Evolutionary conservation across 2,888 invertebrate genomes (phyloP).

Genomic region (Polia nebulosa): DNA sequence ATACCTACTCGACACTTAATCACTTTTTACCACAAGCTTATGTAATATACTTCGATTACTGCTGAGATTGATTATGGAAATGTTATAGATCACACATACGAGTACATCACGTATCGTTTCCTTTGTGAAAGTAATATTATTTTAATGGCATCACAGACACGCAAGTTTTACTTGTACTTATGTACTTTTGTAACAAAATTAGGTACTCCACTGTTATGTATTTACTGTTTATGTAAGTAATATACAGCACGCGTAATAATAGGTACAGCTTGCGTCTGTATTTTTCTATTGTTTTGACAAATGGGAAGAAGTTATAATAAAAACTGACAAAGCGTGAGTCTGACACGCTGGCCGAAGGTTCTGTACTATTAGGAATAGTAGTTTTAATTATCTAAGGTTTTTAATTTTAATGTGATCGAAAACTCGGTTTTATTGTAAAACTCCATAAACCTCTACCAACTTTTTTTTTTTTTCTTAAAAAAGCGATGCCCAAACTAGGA

Average conservation of each 20-base stretch:
- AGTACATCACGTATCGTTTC: constrained; percentile 24
- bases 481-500: no score
- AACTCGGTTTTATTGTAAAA: no score
- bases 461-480: no score
- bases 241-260: constrained; percentile 15
- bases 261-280: constrained; percentile 9
- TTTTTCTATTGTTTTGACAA: constrained; percentile 41
- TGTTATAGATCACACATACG: constrained; percentile 9
- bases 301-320: constrained; percentile 16
- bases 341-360: neutral
- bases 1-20: neutral
- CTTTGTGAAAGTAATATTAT: constrained; percentile 35
- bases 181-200: constrained; percentile 1
- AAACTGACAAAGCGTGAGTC: neutral
- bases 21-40: neutral
- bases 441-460: no score
- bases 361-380: neutral
- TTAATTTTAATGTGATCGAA: no score
- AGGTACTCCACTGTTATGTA: constrained; percentile 31
- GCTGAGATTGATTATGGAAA: neutral
- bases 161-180: constrained; percentile 10
- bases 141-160: constrained; percentile 27
- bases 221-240: constrained; percentile 39
- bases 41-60: constrained; percentile 6
- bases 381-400: neutral